Base-by-base conservation (phyloP, 2,797 vertebrate species). In the Cyprinella venusta region DNA sequence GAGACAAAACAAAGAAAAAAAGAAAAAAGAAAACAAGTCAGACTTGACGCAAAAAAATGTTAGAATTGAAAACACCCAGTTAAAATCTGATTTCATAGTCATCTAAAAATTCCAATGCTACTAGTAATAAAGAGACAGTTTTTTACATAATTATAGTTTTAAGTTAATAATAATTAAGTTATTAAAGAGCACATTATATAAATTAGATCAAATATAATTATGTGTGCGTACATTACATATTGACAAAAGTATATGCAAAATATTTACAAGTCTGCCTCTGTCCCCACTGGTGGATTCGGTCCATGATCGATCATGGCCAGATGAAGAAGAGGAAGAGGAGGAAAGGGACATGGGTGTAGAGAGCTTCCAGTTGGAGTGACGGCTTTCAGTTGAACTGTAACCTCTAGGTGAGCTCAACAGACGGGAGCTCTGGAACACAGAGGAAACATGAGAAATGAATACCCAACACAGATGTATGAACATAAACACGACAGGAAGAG, bases 201-300 rank as follows among this genome's bases (percentile, higher is more conserved):
- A 42, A 12, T 13, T n/a, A 4, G 36, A 42, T 69, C 6, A 59
- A 59, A n/a, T 24, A 5, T 5, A 56, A 2, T 5, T 6, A 2
- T 4, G 4, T 6, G 21, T 50, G 48, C 0, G 0, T 19, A 6
- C 6, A 1, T 21, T n/a, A 54, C 52, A 54, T 8, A 21, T 21
- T n/a, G 8, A 56, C 52, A 56, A 8, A 12, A 21, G 21, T 3
- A 0, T 59, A 15, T 54, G 64, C 16, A 26, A n/a, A 13, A 80
- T 67, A 82, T 93, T 92, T 90, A 98, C 96, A 95, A 95, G 87
- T 94, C 96, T 96, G 88, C 86, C 96, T 91, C 96, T 93, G 91
- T 91, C 95, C 90, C 93, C 93, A 84, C 94, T 90, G 76, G 95
- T 87, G 56, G 94, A 93, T 86, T 94, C 94, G 15, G 93, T 91